Percentiles rank a stretch among this genome's conserved stretches.
Evolutionary conservation across 2,888 invertebrate genomes (phyloP).

Genomic region (Noctuana brunneofusca): DNA sequence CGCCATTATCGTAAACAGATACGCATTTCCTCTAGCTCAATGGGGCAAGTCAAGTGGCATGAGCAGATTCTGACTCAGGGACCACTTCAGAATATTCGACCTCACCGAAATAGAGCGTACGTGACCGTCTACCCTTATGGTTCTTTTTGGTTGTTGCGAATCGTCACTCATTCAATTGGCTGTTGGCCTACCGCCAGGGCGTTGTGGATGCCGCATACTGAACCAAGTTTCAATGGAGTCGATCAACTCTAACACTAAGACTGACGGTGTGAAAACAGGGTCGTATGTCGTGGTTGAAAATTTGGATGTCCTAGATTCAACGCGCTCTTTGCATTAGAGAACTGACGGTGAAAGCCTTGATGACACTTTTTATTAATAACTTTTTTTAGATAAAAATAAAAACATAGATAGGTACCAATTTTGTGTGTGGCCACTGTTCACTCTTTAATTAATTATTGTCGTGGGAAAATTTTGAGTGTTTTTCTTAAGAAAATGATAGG

Average conservation of each 20-base stretch:
- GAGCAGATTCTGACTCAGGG: slow-evolving; percentile 66
- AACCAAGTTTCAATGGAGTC: no score
- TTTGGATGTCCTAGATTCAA: background rate
- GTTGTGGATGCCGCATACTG: slow-evolving; percentile 53
- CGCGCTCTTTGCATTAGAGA: background rate
- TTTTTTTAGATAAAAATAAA: background rate
- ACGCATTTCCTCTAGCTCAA: slow-evolving; percentile 71
- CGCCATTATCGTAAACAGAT: slow-evolving; percentile 58
- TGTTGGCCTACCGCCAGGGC: slow-evolving; percentile 76
- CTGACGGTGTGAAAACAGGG: slow-evolving; percentile 36
- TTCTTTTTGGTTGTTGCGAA: slow-evolving; percentile 64
- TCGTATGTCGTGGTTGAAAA: background rate
- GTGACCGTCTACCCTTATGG: slow-evolving; percentile 68
- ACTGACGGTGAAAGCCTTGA: background rate
- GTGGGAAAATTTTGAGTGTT: no score
- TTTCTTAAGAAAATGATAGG: no score
- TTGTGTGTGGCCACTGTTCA: no score
- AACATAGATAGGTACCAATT: no score
- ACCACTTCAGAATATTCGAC: slow-evolving; percentile 66
- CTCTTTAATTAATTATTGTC: no score
- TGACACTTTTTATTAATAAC: background rate
- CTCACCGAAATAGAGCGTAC: slow-evolving; percentile 74
- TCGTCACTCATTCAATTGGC: slow-evolving; percentile 79
- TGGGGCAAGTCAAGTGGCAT: slow-evolving; percentile 64
- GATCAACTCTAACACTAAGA: slow-evolving; percentile 55